Percentiles rank a stretch among this genome's conserved stretches.
Conservation (phyloP, 37 sponge, comb jelly and placozoan species). For the Petrosia ficiformis region DNA sequence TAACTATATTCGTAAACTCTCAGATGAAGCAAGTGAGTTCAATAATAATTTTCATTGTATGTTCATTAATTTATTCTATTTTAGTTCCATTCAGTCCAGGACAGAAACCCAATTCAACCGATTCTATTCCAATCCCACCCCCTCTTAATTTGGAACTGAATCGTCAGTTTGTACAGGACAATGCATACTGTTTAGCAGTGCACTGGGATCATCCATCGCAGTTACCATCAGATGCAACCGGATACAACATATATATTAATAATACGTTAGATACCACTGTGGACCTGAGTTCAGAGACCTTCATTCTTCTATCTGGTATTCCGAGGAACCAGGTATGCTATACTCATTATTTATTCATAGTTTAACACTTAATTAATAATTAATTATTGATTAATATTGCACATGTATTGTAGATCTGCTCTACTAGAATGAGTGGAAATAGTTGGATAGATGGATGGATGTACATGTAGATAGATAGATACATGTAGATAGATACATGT, state of each 20-base stretch:
- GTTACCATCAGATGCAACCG: conserved; percentile 3
- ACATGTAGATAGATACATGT: too few relatives aligned
- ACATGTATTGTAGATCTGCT: too few relatives aligned
- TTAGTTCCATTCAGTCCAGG: too few relatives aligned
- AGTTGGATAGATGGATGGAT: too few relatives aligned
- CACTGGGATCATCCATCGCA: conserved; percentile 27
- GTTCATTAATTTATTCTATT: neutral
- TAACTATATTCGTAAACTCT: conserved; percentile 61
- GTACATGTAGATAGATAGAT: too few relatives aligned
- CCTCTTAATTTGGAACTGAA: conserved; percentile 33
- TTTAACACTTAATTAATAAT: too few relatives aligned
- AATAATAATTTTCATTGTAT: neutral
- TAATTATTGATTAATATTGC: too few relatives aligned
- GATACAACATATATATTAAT: conserved; percentile 52
- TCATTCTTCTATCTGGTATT: conserved; percentile 22
- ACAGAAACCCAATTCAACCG: too few relatives aligned
- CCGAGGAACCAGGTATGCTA: conserved; percentile 57
- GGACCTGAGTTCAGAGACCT: too few relatives aligned
- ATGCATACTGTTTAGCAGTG: conserved; percentile 28
- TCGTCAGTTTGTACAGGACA: conserved; percentile 36
- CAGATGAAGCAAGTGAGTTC: conserved; percentile 31
- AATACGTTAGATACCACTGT: conserved; percentile 13
- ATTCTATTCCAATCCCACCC: conserved; percentile 25
- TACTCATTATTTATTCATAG: too few relatives aligned
- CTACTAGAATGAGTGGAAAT: too few relatives aligned